Conservation (phyloP, 2,797 vertebrate genomes). For the Oceanodroma leucorhoa region DNA sequence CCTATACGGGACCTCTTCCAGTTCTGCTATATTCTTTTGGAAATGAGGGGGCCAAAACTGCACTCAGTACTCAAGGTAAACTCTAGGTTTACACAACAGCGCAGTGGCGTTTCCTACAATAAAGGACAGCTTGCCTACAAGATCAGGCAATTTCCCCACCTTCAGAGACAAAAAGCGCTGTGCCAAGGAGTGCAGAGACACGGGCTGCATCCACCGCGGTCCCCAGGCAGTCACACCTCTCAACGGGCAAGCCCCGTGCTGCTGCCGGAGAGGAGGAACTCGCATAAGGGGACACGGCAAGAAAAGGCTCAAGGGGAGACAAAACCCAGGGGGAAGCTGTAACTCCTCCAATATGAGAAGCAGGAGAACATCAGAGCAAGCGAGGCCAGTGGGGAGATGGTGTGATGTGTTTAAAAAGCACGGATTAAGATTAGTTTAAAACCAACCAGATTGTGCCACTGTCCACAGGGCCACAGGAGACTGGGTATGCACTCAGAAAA, state of each 20-base stretch:
- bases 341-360: background rate
- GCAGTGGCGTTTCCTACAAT: rapidly evolving
- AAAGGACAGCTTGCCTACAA: background rate
- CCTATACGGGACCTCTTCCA: background rate
- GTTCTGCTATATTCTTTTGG: background rate
- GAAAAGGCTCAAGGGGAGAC: background rate
- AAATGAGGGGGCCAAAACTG: background rate
- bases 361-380: background rate
- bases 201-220: rapidly evolving
- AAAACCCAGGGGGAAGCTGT: background rate
- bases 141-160: background rate
- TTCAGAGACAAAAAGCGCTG: background rate
- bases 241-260: rapidly evolving
- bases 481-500: background rate
- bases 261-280: background rate
- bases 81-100: background rate
- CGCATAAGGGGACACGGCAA: rapidly evolving
- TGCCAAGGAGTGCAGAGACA: background rate
- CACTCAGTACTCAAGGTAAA: background rate
- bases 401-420: rapidly evolving
- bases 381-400: background rate
- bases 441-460: background rate
- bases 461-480: background rate
- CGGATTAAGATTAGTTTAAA: background rate
- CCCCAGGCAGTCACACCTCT: background rate